phyloP scores from a whole-genome alignment of 2,113 vertebrate genomes.

The Oxyura jamaicensis region DNA sequence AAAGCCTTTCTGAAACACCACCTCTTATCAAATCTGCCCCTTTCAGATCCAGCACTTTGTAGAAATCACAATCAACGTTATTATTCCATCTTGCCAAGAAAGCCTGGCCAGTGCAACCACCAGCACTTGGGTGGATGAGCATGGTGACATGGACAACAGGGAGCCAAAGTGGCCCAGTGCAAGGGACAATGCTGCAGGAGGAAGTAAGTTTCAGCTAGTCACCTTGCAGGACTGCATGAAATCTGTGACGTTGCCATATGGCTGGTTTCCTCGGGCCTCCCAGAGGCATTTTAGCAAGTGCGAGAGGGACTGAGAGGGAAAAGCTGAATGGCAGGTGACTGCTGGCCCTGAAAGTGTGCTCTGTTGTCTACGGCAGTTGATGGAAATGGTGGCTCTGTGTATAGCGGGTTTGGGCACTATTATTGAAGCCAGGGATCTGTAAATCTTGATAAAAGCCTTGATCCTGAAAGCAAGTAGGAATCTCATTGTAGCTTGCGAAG shows the following conservation, averaged over 20 bases:
- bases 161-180: not conserved
- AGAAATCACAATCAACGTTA: not conserved
- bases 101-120: not conserved
- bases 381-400: not conserved
- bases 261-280: not conserved
- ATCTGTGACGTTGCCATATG: not conserved
- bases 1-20: not conserved
- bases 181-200: not conserved
- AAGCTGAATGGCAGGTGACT: not conserved
- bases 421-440: not conserved
- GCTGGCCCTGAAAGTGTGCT: not conserved
- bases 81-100: not conserved
- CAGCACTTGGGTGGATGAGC: not conserved
- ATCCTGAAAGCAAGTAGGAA: not conserved
- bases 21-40: not conserved
- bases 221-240: not conserved
- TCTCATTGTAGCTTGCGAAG: not conserved
- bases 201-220: not conserved
- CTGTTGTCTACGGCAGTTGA: not conserved
- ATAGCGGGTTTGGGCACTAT: not conserved
- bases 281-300: not conserved
- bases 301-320: not conserved
- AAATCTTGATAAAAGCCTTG: not conserved
- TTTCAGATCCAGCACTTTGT: not conserved
- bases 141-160: not conserved